Percentiles rank a stretch among this genome's conserved stretches.
phyloP scores from a whole-genome alignment of 2,888 invertebrate genomes.

The Ctenicera cuprea region DNA sequence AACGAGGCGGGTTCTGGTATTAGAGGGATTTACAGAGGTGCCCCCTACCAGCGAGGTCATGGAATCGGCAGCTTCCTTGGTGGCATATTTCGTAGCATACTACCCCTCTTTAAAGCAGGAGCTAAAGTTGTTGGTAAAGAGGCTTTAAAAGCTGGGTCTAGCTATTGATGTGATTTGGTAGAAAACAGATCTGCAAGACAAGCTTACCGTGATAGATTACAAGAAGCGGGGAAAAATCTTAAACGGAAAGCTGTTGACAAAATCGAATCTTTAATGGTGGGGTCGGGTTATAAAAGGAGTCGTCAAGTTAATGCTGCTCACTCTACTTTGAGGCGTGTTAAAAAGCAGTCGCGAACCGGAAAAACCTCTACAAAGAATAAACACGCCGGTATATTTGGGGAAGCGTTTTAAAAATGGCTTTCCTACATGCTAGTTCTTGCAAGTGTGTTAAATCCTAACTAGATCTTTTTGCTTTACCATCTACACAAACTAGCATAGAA shows the following conservation, averaged over 20 bases:
- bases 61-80: too few relatives aligned
- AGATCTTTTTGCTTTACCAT: too few relatives aligned
- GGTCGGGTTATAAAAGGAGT: slow-evolving; percentile 16
- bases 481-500: too few relatives aligned
- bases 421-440: too few relatives aligned
- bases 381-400: slow-evolving; percentile 1
- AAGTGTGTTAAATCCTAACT: slow-evolving; percentile 32
- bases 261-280: slow-evolving; percentile 11
- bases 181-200: slow-evolving; percentile 16
- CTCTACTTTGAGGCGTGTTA: not conserved
- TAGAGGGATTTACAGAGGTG: slow-evolving; percentile 39
- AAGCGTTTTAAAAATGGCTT: too few relatives aligned
- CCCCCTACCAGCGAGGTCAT: too few relatives aligned
- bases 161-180: slow-evolving; percentile 19
- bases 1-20: slow-evolving; percentile 35
- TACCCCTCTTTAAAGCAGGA: too few relatives aligned
- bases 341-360: not conserved
- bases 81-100: too few relatives aligned
- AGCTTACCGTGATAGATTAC: slow-evolving; percentile 9
- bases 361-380: not conserved
- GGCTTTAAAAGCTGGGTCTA: slow-evolving; percentile 23
- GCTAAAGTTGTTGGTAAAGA: too few relatives aligned
- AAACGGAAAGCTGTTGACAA: slow-evolving; percentile 25
- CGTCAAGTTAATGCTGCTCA: not conserved
- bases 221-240: too few relatives aligned